phyloP scores from a whole-genome alignment of 2,888 invertebrate species.

The Crossocerus cetratus region DNA sequence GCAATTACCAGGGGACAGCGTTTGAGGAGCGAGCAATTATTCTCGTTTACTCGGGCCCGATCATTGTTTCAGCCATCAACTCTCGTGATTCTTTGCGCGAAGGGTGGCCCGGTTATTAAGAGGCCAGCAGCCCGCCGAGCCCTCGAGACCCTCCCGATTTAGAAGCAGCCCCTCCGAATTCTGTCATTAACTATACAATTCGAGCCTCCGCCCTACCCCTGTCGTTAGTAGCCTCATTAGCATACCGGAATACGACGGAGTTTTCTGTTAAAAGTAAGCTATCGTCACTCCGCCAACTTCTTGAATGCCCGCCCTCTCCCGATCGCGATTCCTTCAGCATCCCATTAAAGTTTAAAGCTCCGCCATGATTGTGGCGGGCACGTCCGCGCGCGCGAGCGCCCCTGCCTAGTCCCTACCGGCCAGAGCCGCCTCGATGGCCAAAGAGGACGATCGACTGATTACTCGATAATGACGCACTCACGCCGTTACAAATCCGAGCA shows the following conservation, averaged over 20 bases:
- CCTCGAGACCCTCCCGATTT: not conserved
- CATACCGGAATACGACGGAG: not conserved
- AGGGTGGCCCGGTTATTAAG: conserved; percentile 2
- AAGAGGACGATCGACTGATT: no score
- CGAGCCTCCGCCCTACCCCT: not conserved
- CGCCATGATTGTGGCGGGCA: no score
- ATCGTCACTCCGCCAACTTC: no score
- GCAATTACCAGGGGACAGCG: not conserved
- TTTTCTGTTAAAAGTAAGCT: not conserved
- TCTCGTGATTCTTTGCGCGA: not conserved
- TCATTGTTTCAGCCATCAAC: not conserved
- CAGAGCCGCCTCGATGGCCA: no score
- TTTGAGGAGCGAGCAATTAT: conserved; percentile 1
- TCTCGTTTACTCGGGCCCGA: conserved; percentile 2
- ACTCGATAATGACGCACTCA: conserved; percentile 23
- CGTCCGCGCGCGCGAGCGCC: no score
- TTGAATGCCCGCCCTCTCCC: no score
- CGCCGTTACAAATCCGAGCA: conserved; percentile 29
- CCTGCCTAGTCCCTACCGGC: no score
- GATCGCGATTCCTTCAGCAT: no score
- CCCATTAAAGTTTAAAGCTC: no score
- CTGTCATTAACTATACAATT: conserved; percentile 1
- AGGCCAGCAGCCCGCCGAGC: not conserved
- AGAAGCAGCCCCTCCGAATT: not conserved
- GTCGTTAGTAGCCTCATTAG: not conserved